Evolutionary conservation across 2,113 vertebrate genomes (phyloP).

Genomic region (Heptranchias perlo): DNA sequence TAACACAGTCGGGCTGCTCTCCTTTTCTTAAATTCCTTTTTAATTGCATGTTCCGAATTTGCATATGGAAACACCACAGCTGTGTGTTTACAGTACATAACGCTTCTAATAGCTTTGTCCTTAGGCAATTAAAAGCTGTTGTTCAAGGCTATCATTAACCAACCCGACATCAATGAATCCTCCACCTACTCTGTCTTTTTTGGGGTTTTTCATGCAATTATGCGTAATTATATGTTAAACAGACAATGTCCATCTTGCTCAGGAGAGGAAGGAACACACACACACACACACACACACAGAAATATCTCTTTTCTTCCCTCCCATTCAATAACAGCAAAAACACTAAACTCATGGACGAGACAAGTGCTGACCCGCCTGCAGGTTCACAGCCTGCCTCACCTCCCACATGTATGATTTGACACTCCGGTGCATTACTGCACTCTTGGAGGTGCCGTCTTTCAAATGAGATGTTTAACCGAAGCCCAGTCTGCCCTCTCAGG

Average conservation of each 20-base stretch:
- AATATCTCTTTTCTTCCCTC: too few species aligned
- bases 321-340: too few species aligned
- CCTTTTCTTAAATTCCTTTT: conserved; percentile 9
- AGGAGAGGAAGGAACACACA: neutral
- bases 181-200: conserved; percentile 25
- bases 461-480: neutral
- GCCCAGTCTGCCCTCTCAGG: neutral
- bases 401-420: neutral
- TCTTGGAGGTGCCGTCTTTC: neutral
- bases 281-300: neutral
- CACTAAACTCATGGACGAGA: neutral
- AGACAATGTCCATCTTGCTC: conserved; percentile 28
- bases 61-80: conserved; percentile 28
- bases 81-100: conserved; percentile 36
- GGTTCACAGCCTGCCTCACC: neutral
- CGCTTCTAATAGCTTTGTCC: conserved; percentile 21
- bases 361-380: neutral
- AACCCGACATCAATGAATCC: conserved; percentile 14
- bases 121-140: conserved; percentile 34
- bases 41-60: conserved; percentile 17
- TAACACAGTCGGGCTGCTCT: neutral
- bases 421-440: too few species aligned
- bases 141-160: conserved; percentile 32
- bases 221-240: conserved; percentile 30
- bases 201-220: conserved; percentile 14